Conservation (phyloP, 2,113 vertebrate species). For the Taurulus bubalis region DNA sequence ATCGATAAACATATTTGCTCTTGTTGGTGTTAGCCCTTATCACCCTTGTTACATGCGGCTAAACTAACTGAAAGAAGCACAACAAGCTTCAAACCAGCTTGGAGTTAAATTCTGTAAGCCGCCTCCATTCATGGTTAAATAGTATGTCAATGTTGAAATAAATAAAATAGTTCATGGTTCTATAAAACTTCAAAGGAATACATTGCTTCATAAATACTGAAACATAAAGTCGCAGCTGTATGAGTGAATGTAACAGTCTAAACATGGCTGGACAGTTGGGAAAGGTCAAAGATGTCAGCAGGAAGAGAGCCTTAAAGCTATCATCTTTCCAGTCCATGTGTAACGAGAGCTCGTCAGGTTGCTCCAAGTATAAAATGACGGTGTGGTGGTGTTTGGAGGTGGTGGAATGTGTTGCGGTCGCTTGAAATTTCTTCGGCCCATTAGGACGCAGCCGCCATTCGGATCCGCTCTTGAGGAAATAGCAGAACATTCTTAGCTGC, state of each 20-base stretch:
- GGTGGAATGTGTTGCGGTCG: constrained; percentile 72
- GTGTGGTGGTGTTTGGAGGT: constrained; percentile 27
- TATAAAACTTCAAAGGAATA: constrained; percentile 21
- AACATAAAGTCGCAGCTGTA: constrained; percentile 51
- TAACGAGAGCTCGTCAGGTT: constrained; percentile 37
- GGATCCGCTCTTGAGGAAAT: constrained; percentile 81
- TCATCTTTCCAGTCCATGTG: constrained; percentile 80
- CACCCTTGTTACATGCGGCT: constrained; percentile 47
- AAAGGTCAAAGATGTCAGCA: constrained; percentile 30
- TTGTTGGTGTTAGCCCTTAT: constrained; percentile 70
- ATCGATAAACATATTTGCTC: constrained; percentile 50
- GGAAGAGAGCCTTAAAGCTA: constrained; percentile 60
- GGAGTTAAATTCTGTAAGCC: constrained; percentile 24
- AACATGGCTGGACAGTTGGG: constrained; percentile 39
- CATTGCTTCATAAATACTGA: constrained; percentile 58
- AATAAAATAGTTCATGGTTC: constrained; percentile 63
- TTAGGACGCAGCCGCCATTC: constrained; percentile 83
- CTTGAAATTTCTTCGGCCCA: background rate
- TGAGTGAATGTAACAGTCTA: constrained; percentile 70
- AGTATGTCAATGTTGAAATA: constrained; percentile 62
- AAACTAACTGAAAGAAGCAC: constrained; percentile 45
- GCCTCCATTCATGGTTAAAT: constrained; percentile 51
- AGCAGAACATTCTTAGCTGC: constrained; percentile 92
- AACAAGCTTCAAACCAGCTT: constrained; percentile 8
- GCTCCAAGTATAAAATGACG: constrained; percentile 37